These are phyloP conservation scores for Diplazon laetatorius DNA, from an alignment of 2,888 invertebrate genomes.

Conservation along the genomic window DNA sequence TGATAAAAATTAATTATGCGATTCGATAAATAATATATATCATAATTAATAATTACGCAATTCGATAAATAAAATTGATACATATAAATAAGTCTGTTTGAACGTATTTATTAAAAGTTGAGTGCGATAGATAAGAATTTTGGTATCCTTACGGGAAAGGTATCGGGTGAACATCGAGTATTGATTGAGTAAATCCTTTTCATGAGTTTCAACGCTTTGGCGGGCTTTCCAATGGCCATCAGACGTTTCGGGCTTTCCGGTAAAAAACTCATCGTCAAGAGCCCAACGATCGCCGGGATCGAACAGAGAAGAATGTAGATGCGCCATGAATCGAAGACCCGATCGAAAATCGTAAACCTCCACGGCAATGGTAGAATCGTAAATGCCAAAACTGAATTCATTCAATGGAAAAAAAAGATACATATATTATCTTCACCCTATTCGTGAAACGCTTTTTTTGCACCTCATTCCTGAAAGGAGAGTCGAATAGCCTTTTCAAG, in stretches of 20 bases:
- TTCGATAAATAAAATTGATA: no score
- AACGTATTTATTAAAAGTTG: no score
- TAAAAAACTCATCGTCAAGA: slow-evolving; percentile 85
- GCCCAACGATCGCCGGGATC: slow-evolving; percentile 88
- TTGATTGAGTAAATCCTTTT: slow-evolving; percentile 87
- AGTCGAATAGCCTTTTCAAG: no score
- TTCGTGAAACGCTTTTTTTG: no score
- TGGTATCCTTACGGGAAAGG: slow-evolving; percentile 86
- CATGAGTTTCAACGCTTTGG: slow-evolving; percentile 87
- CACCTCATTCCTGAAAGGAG: no score
- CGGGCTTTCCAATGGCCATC: slow-evolving; percentile 86
- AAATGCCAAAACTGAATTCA: slow-evolving; percentile 82
- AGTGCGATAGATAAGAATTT: no score
- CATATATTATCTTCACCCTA: not conserved
- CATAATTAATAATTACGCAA: no score
- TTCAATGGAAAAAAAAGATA: slow-evolving; percentile 59
- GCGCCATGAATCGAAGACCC: slow-evolving; percentile 82
- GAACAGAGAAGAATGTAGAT: slow-evolving; percentile 82
- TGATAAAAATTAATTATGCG: no score
- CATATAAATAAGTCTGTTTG: no score
- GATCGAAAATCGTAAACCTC: slow-evolving; percentile 72
- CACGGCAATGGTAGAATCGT: slow-evolving; percentile 80
- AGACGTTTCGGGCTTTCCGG: slow-evolving; percentile 92
- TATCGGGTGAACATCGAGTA: slow-evolving; percentile 85
- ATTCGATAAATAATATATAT: no score